A percentile compares a stretch with the other conserved stretches of the same genome.
These are phyloP conservation scores for Danio aesculapii DNA, from an alignment of 2,797 vertebrate species.

Conservation along the genomic window DNA sequence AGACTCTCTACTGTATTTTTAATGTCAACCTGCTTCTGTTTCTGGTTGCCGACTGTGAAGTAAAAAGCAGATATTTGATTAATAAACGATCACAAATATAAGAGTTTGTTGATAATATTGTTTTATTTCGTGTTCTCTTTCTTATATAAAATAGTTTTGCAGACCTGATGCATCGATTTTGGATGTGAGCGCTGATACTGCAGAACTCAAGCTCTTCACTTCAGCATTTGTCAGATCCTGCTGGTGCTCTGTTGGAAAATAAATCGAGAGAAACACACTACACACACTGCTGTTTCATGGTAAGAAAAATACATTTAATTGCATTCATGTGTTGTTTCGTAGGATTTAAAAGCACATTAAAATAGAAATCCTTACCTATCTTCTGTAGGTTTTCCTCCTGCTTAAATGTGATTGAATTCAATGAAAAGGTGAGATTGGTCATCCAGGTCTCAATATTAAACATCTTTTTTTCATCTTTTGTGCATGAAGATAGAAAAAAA, in stretches of 20 bases:
- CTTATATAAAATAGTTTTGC: not conserved
- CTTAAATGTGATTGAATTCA: slow-evolving; percentile 5
- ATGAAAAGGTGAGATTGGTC: slow-evolving; percentile 13
- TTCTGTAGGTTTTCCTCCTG: slow-evolving; percentile 1
- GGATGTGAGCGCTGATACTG: slow-evolving; percentile 27
- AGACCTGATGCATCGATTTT: slow-evolving; percentile 9
- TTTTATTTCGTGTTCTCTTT: not conserved
- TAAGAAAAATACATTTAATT: too few species aligned
- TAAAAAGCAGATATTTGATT: not conserved
- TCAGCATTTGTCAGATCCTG: not conserved
- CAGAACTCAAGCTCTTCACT: slow-evolving; percentile 3
- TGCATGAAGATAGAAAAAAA: not conserved
- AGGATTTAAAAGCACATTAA: not conserved
- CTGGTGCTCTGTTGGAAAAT: not conserved
- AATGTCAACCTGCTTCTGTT: slow-evolving; percentile 5
- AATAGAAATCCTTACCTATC: not conserved
- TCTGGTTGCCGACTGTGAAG: not conserved
- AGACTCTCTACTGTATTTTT: not conserved
- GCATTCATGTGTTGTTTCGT: not conserved
- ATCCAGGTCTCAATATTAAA: slow-evolving; percentile 2
- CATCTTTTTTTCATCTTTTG: not conserved
- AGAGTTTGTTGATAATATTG: not conserved
- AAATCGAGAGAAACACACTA: not conserved
- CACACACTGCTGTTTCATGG: too few species aligned
- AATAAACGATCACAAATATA: not conserved